Percentiles rank a stretch among this genome's conserved stretches.
phyloP scores from a whole-genome alignment of 2,797 vertebrate genomes.

The Denticeps clupeoides region DNA sequence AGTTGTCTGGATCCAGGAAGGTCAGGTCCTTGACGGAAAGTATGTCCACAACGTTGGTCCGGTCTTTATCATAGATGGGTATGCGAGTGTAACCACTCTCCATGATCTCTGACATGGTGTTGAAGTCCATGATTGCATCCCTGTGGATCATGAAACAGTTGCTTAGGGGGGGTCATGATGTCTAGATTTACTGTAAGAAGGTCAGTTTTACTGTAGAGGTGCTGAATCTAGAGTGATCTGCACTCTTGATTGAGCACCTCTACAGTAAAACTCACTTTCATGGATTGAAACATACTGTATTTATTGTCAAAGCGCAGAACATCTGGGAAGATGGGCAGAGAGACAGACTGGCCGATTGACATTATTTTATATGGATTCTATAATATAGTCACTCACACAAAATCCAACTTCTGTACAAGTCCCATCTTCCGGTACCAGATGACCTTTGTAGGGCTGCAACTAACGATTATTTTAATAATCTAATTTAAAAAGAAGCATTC shows the following conservation, averaged over 20 bases:
- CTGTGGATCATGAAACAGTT: constrained; percentile 86
- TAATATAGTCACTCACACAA: no score
- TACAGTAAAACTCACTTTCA: constrained; percentile 81
- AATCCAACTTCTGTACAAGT: no score
- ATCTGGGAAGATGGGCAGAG: constrained; percentile 48
- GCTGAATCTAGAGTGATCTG: constrained; percentile 62
- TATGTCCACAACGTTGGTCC: constrained; percentile 89
- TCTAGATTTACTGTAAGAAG: constrained; percentile 75
- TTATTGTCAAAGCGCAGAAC: constrained; percentile 90
- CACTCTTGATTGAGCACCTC: constrained; percentile 54
- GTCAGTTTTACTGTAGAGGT: constrained; percentile 82
- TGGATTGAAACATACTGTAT: constrained; percentile 84
- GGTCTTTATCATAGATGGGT: constrained; percentile 80
- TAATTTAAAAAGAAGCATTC: no score
- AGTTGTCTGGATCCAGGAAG: constrained; percentile 91
- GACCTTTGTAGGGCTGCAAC: no score
- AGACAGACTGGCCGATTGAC: no score
- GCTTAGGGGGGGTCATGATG: no score
- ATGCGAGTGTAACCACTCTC: constrained; percentile 93
- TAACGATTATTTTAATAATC: no score
- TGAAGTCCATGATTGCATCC: constrained; percentile 85
- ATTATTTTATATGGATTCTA: no score
- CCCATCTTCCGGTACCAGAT: no score
- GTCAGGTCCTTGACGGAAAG: constrained; percentile 92
- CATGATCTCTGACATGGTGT: constrained; percentile 98